Evolutionary conservation across 2,113 vertebrate species (phyloP).

Genomic region (Numenius arquata): DNA sequence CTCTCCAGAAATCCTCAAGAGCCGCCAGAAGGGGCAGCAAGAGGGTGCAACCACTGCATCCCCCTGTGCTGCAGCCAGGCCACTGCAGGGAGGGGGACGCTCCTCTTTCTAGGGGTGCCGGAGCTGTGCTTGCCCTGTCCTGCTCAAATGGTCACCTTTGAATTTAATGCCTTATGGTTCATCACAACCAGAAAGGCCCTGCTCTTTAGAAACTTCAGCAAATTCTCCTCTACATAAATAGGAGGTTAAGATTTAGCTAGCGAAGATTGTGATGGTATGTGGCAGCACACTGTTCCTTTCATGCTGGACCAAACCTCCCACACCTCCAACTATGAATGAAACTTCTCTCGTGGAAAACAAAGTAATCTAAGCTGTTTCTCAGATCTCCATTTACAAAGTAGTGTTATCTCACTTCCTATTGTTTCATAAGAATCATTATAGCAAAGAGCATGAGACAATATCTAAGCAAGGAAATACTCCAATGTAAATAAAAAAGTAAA

Average conservation of each 20-base stretch:
- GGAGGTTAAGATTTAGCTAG: neutral
- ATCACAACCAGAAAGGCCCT: neutral
- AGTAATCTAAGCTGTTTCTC: neutral
- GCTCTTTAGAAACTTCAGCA: neutral
- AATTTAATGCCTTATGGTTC: neutral
- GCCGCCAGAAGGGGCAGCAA: neutral
- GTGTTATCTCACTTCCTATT: neutral
- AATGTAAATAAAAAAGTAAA: neutral
- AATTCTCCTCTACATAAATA: neutral
- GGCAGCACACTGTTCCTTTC: neutral
- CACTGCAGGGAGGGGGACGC: fast-evolving
- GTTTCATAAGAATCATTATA: neutral
- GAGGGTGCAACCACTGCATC: fast-evolving
- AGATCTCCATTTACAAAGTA: neutral
- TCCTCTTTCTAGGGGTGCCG: fast-evolving
- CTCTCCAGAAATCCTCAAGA: neutral
- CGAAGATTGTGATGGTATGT: fast-evolving
- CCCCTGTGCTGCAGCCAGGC: neutral
- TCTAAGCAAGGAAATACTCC: neutral
- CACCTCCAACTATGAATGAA: neutral
- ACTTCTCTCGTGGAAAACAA: neutral
- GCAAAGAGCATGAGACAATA: neutral
- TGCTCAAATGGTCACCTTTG: neutral
- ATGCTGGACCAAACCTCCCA: neutral
- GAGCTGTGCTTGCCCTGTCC: neutral